These are phyloP conservation scores for Ormyrus rosae DNA, from an alignment of 2,888 invertebrate species.

Conservation along the genomic window DNA sequence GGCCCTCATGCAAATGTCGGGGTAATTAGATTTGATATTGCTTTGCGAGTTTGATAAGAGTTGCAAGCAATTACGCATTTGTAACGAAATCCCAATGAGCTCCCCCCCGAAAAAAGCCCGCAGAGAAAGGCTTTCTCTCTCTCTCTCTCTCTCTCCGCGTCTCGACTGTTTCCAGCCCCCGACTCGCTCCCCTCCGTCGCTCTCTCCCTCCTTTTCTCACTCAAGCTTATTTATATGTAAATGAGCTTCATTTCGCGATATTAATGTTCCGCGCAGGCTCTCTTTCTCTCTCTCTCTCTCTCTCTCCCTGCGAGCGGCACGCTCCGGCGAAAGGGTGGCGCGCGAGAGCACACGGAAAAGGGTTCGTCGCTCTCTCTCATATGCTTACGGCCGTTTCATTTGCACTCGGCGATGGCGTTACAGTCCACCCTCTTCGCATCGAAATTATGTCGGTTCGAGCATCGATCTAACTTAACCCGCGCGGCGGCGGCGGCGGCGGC, in stretches of 20 bases:
- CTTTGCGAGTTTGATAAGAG: no score
- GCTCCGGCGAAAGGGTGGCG: slow-evolving; percentile 57
- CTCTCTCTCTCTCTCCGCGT: slow-evolving; percentile 5
- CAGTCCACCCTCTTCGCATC: slow-evolving; percentile 32
- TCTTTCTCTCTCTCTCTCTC: slow-evolving; percentile 51
- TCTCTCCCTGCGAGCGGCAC: slow-evolving; percentile 5
- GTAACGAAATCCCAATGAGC: no score
- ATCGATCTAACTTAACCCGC: slow-evolving; percentile 46
- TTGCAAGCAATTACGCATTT: no score
- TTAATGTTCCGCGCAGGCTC: slow-evolving; percentile 81
- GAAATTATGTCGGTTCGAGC: slow-evolving; percentile 45
- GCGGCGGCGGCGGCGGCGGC: background rate
- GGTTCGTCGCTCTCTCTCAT: slow-evolving; percentile 69
- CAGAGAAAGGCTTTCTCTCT: slow-evolving; percentile 29
- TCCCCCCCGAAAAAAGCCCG: no score
- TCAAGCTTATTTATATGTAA: slow-evolving; percentile 91
- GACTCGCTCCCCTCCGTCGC: slow-evolving; percentile 36
- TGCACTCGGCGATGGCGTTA: slow-evolving; percentile 47
- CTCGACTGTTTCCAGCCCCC: background rate
- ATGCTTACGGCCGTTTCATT: slow-evolving; percentile 70
- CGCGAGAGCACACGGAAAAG: slow-evolving; percentile 69
- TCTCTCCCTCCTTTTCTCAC: slow-evolving; percentile 67
- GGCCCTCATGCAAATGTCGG: no score
- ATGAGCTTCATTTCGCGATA: slow-evolving; percentile 93
- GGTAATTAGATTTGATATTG: no score